Base-by-base conservation (phyloP, 2,888 invertebrate species). In the Euproctis similis region DNA sequence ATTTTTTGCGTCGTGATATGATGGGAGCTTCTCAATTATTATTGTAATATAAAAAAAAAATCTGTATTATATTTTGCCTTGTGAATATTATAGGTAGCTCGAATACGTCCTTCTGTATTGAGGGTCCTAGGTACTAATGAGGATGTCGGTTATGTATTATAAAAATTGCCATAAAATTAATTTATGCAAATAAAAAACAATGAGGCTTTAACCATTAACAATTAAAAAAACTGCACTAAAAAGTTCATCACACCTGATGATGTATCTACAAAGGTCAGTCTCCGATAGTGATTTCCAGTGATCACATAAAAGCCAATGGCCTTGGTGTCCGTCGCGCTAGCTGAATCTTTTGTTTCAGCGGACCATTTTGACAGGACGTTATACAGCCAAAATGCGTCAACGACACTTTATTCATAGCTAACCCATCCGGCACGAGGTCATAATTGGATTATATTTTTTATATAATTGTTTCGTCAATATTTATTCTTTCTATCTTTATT, bases 401-500 rank as follows among this genome's bases (percentile, higher is more conserved):
- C 73, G 72, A 73, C 72, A 64, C 57, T 50, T 59, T 46, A 53
- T 53, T 52, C 56, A 42, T 39, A 48, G 26, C 17, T 34, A 39
- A n/a, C n/a, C 46, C 65, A 72, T 77, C 76, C 75, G 72, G 57
- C 48, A 47, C 59, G 80, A 80, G 78, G 81, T 73, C 75, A 67
- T 19, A 42, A 59, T 75, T 61, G 73, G 72, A 76, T 75, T 74
- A 66, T 70, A 60, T 64, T 31, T 72, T n/a, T 81, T 80, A 81
- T 70, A 70, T 80, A 81, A 81, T 72, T 60, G 68, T 77, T 76
- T 65, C 57, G 57, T 54, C 56, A 63, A 46, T 42, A 39, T 24
- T 14, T 4, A n/a, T n/a, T n/a, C n/a, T n/a, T n/a, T n/a, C n/a
- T n/a, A n/a, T n/a, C n/a, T n/a, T n/a, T n/a, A 48, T 53, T 56